phyloP scores from a whole-genome alignment of 1,140 invertebrate genomes.

The Calephelis virginiensis region DNA sequence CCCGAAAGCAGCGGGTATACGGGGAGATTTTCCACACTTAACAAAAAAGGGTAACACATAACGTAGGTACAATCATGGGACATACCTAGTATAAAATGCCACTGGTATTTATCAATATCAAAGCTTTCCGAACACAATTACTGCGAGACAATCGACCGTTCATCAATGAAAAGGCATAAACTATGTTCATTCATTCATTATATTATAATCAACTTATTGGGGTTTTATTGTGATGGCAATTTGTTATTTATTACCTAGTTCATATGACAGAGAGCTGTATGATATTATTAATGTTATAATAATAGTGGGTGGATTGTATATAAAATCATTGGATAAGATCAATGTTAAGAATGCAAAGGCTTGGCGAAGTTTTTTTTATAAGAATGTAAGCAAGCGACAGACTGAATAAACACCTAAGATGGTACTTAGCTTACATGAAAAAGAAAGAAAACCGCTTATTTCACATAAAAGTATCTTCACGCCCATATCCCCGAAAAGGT shows the following conservation, averaged over 20 bases:
- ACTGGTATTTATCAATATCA: slow-evolving; percentile 43
- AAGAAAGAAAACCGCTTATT: no score
- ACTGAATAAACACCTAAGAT: no score
- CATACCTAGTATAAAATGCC: slow-evolving; percentile 30
- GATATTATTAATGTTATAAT: slow-evolving; percentile 13
- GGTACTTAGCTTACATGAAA: no score
- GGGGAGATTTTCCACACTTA: no score
- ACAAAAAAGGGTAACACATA: no score
- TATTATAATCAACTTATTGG: slow-evolving; percentile 26
- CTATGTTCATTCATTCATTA: slow-evolving; percentile 54
- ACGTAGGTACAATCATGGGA: background rate
- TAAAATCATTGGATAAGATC: slow-evolving; percentile 31
- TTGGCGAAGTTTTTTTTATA: slow-evolving; percentile 25
- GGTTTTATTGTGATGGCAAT: slow-evolving; percentile 21
- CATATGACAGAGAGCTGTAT: slow-evolving; percentile 8
- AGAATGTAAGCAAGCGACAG: no score
- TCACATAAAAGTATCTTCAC: no score
- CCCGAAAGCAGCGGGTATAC: no score
- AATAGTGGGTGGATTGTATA: slow-evolving; percentile 23
- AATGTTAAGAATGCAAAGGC: slow-evolving; percentile 12
- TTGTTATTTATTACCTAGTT: slow-evolving; percentile 22
- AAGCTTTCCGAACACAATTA: slow-evolving; percentile 49
- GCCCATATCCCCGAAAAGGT: no score
- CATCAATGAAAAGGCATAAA: slow-evolving; percentile 33
- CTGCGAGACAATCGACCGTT: slow-evolving; percentile 50